Conservation (phyloP, 2,797 vertebrate species). For the Gymnopithys bicolor region DNA sequence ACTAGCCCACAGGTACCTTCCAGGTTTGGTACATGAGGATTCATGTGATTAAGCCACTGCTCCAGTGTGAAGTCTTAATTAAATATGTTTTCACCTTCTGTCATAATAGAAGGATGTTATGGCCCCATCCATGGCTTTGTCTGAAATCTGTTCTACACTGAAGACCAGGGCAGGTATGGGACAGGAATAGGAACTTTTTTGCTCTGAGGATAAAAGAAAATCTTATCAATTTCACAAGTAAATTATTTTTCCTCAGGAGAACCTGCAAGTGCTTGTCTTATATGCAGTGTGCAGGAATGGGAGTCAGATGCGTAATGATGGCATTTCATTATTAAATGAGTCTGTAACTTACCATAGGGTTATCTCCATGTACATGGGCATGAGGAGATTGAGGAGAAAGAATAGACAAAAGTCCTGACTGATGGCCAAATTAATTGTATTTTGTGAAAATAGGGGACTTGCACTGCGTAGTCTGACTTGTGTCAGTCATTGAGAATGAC, state of each 20-base stretch:
- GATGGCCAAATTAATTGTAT: neutral
- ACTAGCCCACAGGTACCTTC: neutral
- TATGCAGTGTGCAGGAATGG: neutral
- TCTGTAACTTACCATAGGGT: neutral
- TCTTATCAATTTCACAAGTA: neutral
- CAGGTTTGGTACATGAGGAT: neutral
- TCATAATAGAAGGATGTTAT: neutral
- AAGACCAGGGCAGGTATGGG: rapidly evolving
- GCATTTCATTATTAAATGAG: neutral
- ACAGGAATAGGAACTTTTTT: neutral
- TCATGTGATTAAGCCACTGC: neutral
- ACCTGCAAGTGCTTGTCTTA: neutral
- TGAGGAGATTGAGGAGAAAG: neutral
- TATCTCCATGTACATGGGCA: neutral
- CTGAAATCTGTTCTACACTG: neutral
- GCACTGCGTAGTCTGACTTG: neutral
- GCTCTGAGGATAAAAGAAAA: neutral
- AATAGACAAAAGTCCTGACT: neutral
- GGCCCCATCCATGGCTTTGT: neutral
- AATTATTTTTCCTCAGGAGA: neutral
- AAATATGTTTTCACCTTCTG: neutral
- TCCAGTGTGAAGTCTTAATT: neutral
- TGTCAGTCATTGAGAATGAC: neutral
- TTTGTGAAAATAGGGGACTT: neutral
- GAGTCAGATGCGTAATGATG: neutral